Base-by-base conservation (phyloP, 2,113 vertebrate species). In the Ophthalmolycus amberensis region DNA sequence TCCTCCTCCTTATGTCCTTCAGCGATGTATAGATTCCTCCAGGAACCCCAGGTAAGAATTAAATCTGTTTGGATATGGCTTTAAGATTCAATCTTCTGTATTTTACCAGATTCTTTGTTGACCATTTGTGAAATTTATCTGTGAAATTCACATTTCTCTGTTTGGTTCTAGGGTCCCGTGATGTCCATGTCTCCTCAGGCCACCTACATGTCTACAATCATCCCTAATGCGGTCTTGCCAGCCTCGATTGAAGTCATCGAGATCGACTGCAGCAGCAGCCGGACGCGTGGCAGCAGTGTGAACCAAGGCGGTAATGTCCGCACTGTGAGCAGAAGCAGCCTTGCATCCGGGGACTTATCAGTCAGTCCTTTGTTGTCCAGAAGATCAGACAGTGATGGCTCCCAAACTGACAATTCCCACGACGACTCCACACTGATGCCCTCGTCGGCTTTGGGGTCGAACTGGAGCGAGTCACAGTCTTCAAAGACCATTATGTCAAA, bases 131-230 rank as follows among this genome's bases (percentile, higher is more conserved):
- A 44, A 0, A 46, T 52, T 34, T 34, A n/a, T 8, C 54, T 56
- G 1, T 69, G 15, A 83, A 83, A 67, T 48, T 72, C 9, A 9
- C 20, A 8, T 46, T 68, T 70, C 22, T 80, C 18, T 58, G 69
- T 56, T 66, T 27, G 50, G 79, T 46, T 76, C 10, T 25, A 94
- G 90, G 94, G 96, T 65, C 98, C 97, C 0, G 98, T 98, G 77
- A 97, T 99, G 95, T 99, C 97, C 72, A 97, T 99, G 89, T 99
- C 98, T 0, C 98, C 98, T 10, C 98, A 99, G 91, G 98, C 96
- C 73, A 97, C 98, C 25, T 99, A 99, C 91, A 86, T 99, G 93
- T 99, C 98, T 1, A 99, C 97, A 84, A 97, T 99, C 89, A 99
- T 99, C 80, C 98, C 97, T 3, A 98, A 99, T 0, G 98, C 98